Evolutionary conservation across 2,113 vertebrate species (phyloP).

Genomic region (Larimichthys polyactis): DNA sequence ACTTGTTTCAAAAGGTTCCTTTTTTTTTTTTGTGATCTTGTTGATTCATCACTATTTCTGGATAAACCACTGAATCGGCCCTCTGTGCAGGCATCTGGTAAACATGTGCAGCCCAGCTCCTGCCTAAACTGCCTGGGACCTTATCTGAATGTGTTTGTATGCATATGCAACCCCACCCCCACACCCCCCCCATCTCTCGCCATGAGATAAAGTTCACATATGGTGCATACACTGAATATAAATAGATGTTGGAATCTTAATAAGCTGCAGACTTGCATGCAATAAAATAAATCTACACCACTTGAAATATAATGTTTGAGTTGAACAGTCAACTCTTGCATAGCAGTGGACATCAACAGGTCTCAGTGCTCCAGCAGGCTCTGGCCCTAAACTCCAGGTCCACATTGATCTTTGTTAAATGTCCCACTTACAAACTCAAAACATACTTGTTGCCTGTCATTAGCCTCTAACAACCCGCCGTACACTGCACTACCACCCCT

Average conservation of each 20-base stretch:
- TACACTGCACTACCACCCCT: no score
- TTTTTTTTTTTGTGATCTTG: conserved; percentile 2
- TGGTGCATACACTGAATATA: background rate
- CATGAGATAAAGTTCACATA: conserved; percentile 20
- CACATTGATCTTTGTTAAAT: conserved; percentile 8
- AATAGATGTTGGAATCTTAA: background rate
- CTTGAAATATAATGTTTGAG: background rate
- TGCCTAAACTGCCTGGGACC: conserved; percentile 8
- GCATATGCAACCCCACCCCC: background rate
- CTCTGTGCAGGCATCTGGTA: conserved; percentile 28
- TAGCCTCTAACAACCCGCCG: no score
- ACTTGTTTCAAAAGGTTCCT: background rate
- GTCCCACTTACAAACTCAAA: background rate
- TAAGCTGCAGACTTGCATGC: background rate
- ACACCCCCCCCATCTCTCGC: no score
- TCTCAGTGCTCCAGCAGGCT: background rate
- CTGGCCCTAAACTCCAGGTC: no score
- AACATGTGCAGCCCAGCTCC: conserved; percentile 27
- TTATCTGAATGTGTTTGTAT: conserved; percentile 39
- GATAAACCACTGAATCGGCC: conserved; percentile 22
- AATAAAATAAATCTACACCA: background rate
- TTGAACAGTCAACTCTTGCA: background rate
- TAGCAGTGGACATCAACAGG: conserved; percentile 1
- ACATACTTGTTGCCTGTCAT: conserved; percentile 15
- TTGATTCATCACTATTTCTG: conserved; percentile 18